phyloP scores from a whole-genome alignment of 2,888 invertebrate species.

The Drosophila lacicola region DNA sequence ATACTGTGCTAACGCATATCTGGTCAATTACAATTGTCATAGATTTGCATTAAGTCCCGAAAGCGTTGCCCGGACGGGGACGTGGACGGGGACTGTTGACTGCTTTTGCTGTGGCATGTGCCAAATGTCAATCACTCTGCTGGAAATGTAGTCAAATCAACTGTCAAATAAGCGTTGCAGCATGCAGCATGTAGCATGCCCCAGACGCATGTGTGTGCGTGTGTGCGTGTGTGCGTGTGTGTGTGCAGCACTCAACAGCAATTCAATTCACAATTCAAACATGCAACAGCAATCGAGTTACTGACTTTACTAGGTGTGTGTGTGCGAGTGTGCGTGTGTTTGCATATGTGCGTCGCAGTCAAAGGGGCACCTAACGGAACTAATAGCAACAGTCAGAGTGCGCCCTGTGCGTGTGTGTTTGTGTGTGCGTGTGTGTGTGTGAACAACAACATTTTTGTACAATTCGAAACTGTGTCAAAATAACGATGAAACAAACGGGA shows the following conservation, averaged over 20 bases:
- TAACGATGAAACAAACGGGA: constrained; percentile 37
- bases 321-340: constrained; percentile 52
- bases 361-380: constrained; percentile 52
- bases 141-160: constrained; percentile 81
- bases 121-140: constrained; percentile 78
- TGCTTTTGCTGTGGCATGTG: constrained; percentile 51
- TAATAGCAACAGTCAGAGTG: constrained; percentile 44
- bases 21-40: constrained; percentile 39
- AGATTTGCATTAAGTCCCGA: constrained; percentile 35
- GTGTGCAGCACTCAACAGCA: constrained; percentile 74
- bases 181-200: constrained; percentile 19
- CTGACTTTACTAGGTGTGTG: constrained; percentile 37
- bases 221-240: constrained; percentile 26
- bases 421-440: constrained; percentile 21
- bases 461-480: constrained; percentile 74
- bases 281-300: constrained; percentile 79
- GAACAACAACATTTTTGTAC: constrained; percentile 66
- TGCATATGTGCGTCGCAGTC: constrained; percentile 61
- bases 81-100: constrained; percentile 15
- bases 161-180: constrained; percentile 80
- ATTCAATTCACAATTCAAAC: constrained; percentile 80
- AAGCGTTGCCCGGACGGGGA: constrained; percentile 2
- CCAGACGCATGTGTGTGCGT: constrained; percentile 15
- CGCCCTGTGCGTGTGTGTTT: background rate
- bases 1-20: constrained; percentile 23